A percentile compares a stretch with the other conserved stretches of the same genome.
Evolutionary conservation across 2,797 vertebrate genomes (phyloP).

Genomic region (Melanotaenia nigrans): DNA sequence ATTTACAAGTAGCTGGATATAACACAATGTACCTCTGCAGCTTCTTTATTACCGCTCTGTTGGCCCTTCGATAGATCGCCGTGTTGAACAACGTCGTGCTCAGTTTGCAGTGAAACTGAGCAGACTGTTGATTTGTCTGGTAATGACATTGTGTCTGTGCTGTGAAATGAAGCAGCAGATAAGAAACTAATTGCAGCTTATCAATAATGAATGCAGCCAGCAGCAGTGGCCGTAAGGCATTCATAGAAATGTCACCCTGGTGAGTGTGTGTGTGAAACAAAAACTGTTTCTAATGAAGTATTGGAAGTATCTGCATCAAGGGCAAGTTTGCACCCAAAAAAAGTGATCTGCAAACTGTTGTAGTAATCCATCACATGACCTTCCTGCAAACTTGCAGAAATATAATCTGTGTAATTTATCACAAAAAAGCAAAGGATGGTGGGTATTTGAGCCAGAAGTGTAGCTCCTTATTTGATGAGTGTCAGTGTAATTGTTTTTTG

Average conservation of each 20-base stretch:
- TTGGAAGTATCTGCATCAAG: neutral
- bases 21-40: neutral
- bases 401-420: neutral
- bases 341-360: neutral
- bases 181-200: constrained; percentile 47
- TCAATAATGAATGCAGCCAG: constrained; percentile 60
- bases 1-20: neutral
- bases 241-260: constrained; percentile 29
- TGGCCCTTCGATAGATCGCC: neutral
- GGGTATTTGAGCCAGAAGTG: neutral
- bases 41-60: neutral
- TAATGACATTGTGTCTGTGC: constrained; percentile 21
- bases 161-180: constrained; percentile 44
- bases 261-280: neutral
- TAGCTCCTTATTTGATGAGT: too few species aligned
- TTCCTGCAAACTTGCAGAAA: constrained; percentile 5
- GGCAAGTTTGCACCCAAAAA: constrained; percentile 5
- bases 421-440: neutral
- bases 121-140: constrained; percentile 11
- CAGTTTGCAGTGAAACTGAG: neutral
- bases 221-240: constrained; percentile 35
- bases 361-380: neutral
- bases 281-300: neutral
- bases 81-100: neutral
- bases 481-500: neutral